These are phyloP conservation scores for Drosophila barbarae DNA, from an alignment of 2,888 invertebrate species.

Conservation along the genomic window DNA sequence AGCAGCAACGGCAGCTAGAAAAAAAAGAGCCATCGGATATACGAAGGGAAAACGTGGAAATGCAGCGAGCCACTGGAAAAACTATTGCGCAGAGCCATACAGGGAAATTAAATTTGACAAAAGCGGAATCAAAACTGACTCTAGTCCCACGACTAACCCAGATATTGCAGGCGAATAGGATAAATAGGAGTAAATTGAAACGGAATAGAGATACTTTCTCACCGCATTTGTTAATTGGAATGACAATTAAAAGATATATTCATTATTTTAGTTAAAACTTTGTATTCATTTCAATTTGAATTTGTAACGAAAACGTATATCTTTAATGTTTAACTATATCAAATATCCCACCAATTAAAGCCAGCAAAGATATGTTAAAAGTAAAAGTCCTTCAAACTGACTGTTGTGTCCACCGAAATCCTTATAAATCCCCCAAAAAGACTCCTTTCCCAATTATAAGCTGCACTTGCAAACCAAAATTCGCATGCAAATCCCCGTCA, in stretches of 20 bases:
- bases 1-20: slow-evolving; percentile 16
- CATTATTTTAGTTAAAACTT: no score
- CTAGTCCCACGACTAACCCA: neutral
- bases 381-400: neutral
- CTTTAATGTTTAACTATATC: no score
- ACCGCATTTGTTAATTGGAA: neutral
- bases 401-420: neutral
- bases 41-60: slow-evolving; percentile 32
- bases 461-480: slow-evolving; percentile 13
- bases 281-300: no score
- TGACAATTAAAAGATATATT: no score
- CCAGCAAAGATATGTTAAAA: no score
- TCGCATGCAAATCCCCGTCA: slow-evolving; percentile 9
- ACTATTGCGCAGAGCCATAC: slow-evolving; percentile 45
- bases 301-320: no score
- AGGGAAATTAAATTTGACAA: slow-evolving; percentile 58
- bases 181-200: neutral
- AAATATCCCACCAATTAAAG: neutral
- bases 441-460: slow-evolving; percentile 1
- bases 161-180: neutral
- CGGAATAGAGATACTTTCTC: neutral
- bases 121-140: slow-evolving; percentile 14
- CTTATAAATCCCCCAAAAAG: neutral
- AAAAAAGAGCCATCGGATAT: neutral
- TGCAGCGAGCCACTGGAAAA: slow-evolving; percentile 38